Evolutionary conservation across 2,888 invertebrate species (phyloP).

Genomic region (Platycnemis pennipes): DNA sequence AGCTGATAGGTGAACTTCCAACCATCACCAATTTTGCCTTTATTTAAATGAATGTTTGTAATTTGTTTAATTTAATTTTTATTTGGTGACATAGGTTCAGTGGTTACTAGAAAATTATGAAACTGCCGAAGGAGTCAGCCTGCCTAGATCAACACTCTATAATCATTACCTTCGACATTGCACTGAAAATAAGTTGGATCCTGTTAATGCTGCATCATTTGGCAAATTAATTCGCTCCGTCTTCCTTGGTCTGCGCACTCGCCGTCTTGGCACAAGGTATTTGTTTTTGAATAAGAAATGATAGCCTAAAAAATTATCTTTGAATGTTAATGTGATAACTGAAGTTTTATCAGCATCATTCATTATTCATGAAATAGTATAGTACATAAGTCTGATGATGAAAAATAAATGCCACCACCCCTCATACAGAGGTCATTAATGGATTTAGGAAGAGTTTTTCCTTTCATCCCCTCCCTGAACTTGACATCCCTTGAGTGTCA

Average conservation of each 20-base stretch:
- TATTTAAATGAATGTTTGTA: not conserved
- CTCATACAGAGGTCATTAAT: too few species aligned
- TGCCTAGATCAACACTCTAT: conserved; percentile 97
- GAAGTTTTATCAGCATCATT: too few species aligned
- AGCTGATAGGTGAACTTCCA: not conserved
- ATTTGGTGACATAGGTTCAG: conserved; percentile 83
- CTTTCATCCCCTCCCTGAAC: too few species aligned
- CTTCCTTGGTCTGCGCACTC: conserved; percentile 96
- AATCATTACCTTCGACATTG: conserved; percentile 98
- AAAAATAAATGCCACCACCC: too few species aligned
- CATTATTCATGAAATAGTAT: too few species aligned
- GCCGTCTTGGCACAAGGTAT: conserved; percentile 95
- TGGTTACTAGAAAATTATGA: conserved; percentile 99
- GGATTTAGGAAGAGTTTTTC: too few species aligned
- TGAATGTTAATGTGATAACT: too few species aligned
- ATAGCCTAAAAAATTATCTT: not conserved
- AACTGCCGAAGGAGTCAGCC: conserved; percentile 95
- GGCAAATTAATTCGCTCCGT: conserved; percentile 99
- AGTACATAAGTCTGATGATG: too few species aligned
- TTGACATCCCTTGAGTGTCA: too few species aligned
- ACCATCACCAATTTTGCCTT: conserved; percentile 30
- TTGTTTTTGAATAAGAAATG: conserved; percentile 57
- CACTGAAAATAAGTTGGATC: conserved; percentile 94
- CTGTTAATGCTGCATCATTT: conserved; percentile 99
- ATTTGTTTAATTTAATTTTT: not conserved